These are phyloP conservation scores for Antidorcas marsupialis DNA, from an alignment of 2,113 vertebrate genomes.

Conservation along the genomic window DNA sequence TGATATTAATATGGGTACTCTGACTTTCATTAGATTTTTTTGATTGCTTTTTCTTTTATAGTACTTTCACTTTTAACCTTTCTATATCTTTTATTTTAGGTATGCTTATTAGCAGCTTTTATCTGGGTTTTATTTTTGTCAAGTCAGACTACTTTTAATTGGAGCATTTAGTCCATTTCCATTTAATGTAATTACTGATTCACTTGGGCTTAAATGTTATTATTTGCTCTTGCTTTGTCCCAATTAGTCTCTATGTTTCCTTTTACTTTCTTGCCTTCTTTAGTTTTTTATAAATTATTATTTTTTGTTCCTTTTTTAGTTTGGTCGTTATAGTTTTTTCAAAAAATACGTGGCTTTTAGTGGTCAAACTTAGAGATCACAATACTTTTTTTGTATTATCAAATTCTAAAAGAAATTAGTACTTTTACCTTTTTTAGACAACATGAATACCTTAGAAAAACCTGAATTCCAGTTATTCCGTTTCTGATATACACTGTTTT, in stretches of 20 bases:
- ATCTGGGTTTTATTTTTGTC: not conserved
- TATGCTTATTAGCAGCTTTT: not conserved
- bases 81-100: not conserved
- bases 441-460: not conserved
- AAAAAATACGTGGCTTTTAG: not conserved
- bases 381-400: not conserved
- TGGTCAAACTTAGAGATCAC: not conserved
- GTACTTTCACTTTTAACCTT: not conserved
- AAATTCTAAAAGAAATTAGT: not conserved
- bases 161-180: not conserved
- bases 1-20: not conserved
- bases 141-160: not conserved
- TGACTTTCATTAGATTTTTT: not conserved
- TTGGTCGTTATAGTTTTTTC: not conserved
- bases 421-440: not conserved
- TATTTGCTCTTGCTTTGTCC: not conserved
- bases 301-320: not conserved
- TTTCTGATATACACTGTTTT: not conserved
- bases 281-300: not conserved
- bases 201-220: not conserved
- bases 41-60: not conserved
- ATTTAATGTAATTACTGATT: conserved; percentile 2
- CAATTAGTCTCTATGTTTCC: not conserved
- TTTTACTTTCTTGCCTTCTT: not conserved
- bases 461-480: not conserved